phyloP scores from a whole-genome alignment of 2,888 invertebrate genomes.

The Athrips mouffetella region DNA sequence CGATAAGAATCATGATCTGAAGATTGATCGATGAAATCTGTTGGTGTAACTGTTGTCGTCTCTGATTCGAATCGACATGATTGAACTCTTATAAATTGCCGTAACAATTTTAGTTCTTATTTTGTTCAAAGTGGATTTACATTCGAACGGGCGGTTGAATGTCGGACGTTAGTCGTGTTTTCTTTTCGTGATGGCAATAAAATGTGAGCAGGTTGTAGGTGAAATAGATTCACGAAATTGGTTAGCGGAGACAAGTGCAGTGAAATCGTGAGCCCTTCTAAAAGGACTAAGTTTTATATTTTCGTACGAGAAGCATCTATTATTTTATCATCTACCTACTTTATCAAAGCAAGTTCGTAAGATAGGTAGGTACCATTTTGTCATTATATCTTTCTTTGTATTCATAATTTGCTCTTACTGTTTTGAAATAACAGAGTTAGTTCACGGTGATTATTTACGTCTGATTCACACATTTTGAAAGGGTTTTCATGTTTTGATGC shows the following conservation, averaged over 20 bases:
- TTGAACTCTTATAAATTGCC: conserved; percentile 21
- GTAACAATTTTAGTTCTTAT: background rate
- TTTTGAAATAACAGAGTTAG: too few species aligned
- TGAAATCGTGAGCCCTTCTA: too few species aligned
- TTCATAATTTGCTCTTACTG: too few species aligned
- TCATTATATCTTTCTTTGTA: too few species aligned
- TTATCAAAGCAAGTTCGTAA: too few species aligned
- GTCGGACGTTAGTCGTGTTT: background rate
- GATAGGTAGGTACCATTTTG: too few species aligned
- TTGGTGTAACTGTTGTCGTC: conserved; percentile 46
- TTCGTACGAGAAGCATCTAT: too few species aligned
- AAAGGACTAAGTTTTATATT: too few species aligned
- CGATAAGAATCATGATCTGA: conserved; percentile 24
- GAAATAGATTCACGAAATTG: background rate
- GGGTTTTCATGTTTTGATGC: conserved; percentile 5
- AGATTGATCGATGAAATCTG: conserved; percentile 28
- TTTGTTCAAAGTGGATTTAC: background rate
- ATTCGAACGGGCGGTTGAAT: background rate
- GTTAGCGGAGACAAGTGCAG: background rate
- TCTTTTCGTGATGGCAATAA: background rate
- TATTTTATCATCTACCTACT: too few species aligned
- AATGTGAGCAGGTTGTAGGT: background rate
- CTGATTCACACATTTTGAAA: background rate
- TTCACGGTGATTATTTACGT: too few species aligned
- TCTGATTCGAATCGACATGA: conserved; percentile 29